Conservation (phyloP, 2,888 invertebrate genomes). For the Cataglyphis altisquamis region DNA sequence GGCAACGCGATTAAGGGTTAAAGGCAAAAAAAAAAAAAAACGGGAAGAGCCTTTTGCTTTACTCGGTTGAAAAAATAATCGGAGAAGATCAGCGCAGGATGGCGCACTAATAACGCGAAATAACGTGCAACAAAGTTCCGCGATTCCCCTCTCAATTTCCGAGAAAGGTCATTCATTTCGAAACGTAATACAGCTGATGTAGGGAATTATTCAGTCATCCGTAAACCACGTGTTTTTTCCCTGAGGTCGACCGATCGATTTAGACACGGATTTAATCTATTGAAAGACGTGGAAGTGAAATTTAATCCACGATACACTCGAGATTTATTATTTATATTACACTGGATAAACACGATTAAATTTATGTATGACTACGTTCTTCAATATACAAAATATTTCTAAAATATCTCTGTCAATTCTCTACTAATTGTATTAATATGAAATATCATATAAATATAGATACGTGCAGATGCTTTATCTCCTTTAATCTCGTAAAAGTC, state of each 20-base stretch:
- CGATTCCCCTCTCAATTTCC: slow-evolving; percentile 11
- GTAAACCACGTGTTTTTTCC: background rate
- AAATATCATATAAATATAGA: background rate
- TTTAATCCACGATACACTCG: slow-evolving; percentile 1
- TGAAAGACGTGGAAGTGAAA: background rate
- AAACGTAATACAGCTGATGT: background rate
- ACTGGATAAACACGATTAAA: background rate
- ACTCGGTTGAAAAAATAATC: background rate
- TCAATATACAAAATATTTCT: background rate
- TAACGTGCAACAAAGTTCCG: slow-evolving; percentile 14
- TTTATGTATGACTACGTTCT: background rate
- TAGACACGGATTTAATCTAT: slow-evolving; percentile 14
- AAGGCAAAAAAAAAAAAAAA: slow-evolving; percentile 19
- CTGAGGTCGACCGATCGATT: slow-evolving; percentile 21
- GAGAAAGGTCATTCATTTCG: slow-evolving; percentile 31
- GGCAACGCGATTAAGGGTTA: slow-evolving; percentile 9
- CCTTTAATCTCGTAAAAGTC: background rate
- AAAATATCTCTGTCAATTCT: background rate
- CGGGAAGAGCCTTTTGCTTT: slow-evolving; percentile 29
- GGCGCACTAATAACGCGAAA: background rate
- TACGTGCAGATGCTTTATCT: background rate
- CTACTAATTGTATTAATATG: background rate
- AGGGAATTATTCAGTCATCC: slow-evolving; percentile 36
- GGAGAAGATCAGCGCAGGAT: background rate
- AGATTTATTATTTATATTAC: slow-evolving; percentile 2